Percentiles rank a stretch among this genome's conserved stretches.
Evolutionary conservation across 1,140 invertebrate species (phyloP).

Genomic region (Eumeta japonica): DNA sequence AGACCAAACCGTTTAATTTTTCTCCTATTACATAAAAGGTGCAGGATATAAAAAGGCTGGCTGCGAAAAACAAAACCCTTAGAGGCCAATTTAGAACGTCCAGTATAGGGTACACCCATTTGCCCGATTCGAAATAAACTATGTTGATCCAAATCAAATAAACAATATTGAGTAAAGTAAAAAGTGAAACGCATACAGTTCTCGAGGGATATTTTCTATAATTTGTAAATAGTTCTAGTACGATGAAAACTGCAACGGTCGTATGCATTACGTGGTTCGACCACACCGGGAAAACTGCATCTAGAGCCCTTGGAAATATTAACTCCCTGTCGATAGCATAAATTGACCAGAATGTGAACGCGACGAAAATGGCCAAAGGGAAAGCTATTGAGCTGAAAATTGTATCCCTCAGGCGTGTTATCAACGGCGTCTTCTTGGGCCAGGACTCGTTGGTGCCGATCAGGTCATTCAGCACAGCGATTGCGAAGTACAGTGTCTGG

Average conservation of each 20-base stretch:
- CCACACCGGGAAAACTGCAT: slow-evolving; percentile 64
- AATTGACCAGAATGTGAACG: slow-evolving; percentile 73
- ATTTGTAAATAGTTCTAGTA: slow-evolving; percentile 65
- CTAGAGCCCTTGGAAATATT: slow-evolving; percentile 64
- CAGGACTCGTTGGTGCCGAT: slow-evolving; percentile 67
- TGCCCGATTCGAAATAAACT: slow-evolving; percentile 68
- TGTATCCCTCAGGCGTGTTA: slow-evolving; percentile 72
- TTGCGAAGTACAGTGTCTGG: slow-evolving; percentile 71
- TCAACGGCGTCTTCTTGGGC: slow-evolving; percentile 64
- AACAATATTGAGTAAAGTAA: slow-evolving; percentile 63
- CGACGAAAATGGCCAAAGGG: slow-evolving; percentile 81
- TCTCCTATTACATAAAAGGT: slow-evolving; percentile 71
- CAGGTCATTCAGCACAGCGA: slow-evolving; percentile 72
- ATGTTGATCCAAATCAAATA: slow-evolving; percentile 78
- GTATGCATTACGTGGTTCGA: slow-evolving; percentile 70
- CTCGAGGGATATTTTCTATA: slow-evolving; percentile 72
- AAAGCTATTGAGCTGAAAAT: slow-evolving; percentile 73
- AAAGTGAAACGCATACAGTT: slow-evolving; percentile 59
- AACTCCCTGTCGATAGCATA: slow-evolving; percentile 69
- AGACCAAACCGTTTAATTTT: slow-evolving; percentile 66
- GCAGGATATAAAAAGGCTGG: slow-evolving; percentile 58
- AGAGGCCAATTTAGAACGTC: slow-evolving; percentile 71
- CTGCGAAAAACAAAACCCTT: slow-evolving; percentile 70
- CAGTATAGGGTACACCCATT: slow-evolving; percentile 87
- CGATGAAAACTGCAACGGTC: slow-evolving; percentile 49